Base-by-base conservation (phyloP, 2,888 invertebrate genomes). In the Spodoptera picta region DNA sequence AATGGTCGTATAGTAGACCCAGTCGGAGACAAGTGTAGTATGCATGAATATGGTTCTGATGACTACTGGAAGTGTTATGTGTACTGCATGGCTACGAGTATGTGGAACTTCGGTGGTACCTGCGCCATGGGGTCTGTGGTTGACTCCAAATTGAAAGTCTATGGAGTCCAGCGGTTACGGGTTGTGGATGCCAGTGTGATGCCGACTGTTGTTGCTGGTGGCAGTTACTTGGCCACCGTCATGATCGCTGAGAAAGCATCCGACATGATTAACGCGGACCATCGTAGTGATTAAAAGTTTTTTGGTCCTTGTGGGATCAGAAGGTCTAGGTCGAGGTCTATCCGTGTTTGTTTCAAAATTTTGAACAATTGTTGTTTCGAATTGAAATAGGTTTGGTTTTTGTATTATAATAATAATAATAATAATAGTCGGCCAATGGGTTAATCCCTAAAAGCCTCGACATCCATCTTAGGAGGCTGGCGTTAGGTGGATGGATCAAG, bases 1-100 rank as follows among this genome's bases (percentile, higher is more conserved):
- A 75, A 76, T 5, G 83, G 83, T 0, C 73, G 79, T 9, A 53
- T 85, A 19, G 45, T 83, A 3, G 60, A 73, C 44, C 73, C 74
- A 2, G 71, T 72, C 7, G 58, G 69, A 41, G 42, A 60, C 1
- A 23, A 69, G 23, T 81, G 78, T 19, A 55, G 19, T 62, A 56
- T 46, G 14, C 68, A 60, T 45, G 31, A 61, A 10, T 65, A 57
- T 50, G 65, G 70, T 1, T 79, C 72, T 46, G 62, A 71, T 0
- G 80, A 81, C 2, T 86, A 83, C 49, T 85, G 83, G 84, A 59
- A 61, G 4, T 86, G 85, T 12, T 66, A 65, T 27, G 49, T 65
- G 9, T 24, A 49, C 9, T 66, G 65, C n/a, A 58, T 58, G 65
- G 57, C 31, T 11, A 31, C 47, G 0, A 53, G 45, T 14, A 24